phyloP scores from a whole-genome alignment of 1,140 invertebrate genomes.

The Druon quercuslanigerum region DNA sequence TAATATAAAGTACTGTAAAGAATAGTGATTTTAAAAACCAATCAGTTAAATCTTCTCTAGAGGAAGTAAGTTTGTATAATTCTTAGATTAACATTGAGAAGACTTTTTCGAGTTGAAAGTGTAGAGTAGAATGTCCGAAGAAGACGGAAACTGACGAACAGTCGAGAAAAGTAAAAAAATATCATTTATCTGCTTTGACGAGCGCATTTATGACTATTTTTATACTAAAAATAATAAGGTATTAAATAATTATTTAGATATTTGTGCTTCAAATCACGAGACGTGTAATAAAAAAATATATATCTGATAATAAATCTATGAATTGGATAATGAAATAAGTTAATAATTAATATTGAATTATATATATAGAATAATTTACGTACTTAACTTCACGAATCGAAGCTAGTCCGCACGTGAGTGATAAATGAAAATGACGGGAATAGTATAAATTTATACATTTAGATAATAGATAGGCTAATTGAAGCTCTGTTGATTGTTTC shows the following conservation, averaged over 20 bases:
- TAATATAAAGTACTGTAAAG: too few species aligned
- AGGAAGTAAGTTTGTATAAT: too few species aligned
- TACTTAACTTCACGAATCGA: background rate
- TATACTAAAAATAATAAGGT: background rate
- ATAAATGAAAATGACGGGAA: background rate
- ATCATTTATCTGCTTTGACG: background rate
- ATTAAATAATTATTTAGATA: background rate
- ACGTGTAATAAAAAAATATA: too few species aligned
- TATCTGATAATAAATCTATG: too few species aligned
- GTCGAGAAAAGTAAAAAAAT: background rate
- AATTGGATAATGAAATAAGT: background rate
- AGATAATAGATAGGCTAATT: slow-evolving; percentile 65
- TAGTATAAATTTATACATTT: slow-evolving; percentile 18
- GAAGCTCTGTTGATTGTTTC: slow-evolving; percentile 73
- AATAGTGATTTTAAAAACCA: too few species aligned
- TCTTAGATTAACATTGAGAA: too few species aligned
- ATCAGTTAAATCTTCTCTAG: too few species aligned
- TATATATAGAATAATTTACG: background rate
- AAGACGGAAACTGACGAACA: too few species aligned
- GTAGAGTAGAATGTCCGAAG: too few species aligned
- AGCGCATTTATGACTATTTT: background rate
- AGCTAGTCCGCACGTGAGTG: background rate
- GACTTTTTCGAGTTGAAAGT: too few species aligned
- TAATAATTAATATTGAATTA: background rate
- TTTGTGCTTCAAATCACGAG: too few species aligned